A percentile compares a stretch with the other conserved stretches of the same genome.
These are phyloP conservation scores for Xiphophorus maculatus DNA, from an alignment of 2,113 vertebrate species.

Conservation along the genomic window DNA sequence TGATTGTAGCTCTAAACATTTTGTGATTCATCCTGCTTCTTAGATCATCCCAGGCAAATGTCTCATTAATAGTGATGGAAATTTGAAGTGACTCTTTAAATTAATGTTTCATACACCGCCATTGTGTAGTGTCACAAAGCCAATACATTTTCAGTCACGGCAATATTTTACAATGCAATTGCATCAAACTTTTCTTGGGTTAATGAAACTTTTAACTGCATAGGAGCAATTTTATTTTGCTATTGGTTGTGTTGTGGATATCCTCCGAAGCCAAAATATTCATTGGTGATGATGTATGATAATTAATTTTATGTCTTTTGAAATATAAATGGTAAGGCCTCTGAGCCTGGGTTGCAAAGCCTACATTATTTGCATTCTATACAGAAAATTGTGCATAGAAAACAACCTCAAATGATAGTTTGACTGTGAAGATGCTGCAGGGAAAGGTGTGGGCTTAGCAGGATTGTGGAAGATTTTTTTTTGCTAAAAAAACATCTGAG, in stretches of 20 bases:
- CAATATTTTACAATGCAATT: slow-evolving; percentile 35
- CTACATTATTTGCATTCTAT: slow-evolving; percentile 4
- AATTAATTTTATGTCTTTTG: slow-evolving; percentile 40
- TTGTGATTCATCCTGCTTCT: slow-evolving; percentile 57
- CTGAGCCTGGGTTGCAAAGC: slow-evolving; percentile 22
- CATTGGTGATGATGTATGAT: slow-evolving; percentile 32
- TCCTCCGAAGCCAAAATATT: slow-evolving; percentile 38
- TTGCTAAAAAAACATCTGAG: not conserved
- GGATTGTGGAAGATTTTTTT: slow-evolving; percentile 4
- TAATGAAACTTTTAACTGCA: slow-evolving; percentile 62
- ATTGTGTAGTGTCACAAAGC: slow-evolving; percentile 55
- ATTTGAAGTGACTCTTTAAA: slow-evolving; percentile 54
- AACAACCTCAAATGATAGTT: slow-evolving; percentile 16
- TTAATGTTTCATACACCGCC: slow-evolving; percentile 56
- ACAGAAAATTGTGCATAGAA: slow-evolving; percentile 13
- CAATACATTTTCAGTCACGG: slow-evolving; percentile 47
- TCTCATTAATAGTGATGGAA: slow-evolving; percentile 63
- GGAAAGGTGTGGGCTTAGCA: slow-evolving; percentile 9
- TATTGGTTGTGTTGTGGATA: slow-evolving; percentile 22
- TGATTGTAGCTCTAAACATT: slow-evolving; percentile 59
- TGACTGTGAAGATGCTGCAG: not conserved
- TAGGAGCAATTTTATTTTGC: slow-evolving; percentile 25
- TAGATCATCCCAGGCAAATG: slow-evolving; percentile 56
- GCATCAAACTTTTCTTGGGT: slow-evolving; percentile 57
- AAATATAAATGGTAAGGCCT: slow-evolving; percentile 58